These are phyloP conservation scores for Craterocephalus amniculus DNA, from an alignment of 2,797 vertebrate species.

Conservation along the genomic window DNA sequence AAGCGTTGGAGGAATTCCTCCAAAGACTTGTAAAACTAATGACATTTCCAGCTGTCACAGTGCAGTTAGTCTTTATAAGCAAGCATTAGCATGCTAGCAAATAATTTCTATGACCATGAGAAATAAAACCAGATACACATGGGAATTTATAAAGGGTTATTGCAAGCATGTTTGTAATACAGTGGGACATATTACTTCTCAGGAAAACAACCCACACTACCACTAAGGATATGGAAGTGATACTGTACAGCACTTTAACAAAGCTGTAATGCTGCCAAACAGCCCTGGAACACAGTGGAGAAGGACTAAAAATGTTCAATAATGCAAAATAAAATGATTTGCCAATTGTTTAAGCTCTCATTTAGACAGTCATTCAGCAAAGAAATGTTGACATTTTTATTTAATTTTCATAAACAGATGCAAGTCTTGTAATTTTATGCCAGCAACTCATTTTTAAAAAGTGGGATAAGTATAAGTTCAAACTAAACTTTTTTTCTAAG, in stretches of 20 bases:
- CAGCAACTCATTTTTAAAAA: too few relatives aligned
- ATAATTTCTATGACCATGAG: background rate
- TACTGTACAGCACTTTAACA: background rate
- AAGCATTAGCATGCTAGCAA: background rate
- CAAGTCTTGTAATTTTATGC: too few relatives aligned
- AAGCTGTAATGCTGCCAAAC: background rate
- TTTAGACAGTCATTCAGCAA: too few relatives aligned
- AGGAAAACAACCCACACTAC: background rate
- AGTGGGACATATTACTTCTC: background rate
- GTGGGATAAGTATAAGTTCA: too few relatives aligned
- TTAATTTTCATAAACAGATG: too few relatives aligned
- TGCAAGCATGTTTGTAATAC: too few relatives aligned
- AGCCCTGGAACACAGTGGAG: background rate
- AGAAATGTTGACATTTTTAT: too few relatives aligned
- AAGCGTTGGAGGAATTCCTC: background rate
- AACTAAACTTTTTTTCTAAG: too few relatives aligned
- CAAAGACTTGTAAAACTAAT: background rate
- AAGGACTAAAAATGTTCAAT: too few relatives aligned
- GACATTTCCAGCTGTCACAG: background rate
- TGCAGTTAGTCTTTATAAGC: background rate
- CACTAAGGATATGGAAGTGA: background rate
- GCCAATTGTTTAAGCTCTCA: too few relatives aligned
- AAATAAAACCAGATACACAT: background rate
- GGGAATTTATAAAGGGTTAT: too few relatives aligned
- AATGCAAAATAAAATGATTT: too few relatives aligned